Percentiles rank a stretch among this genome's conserved stretches.
These are phyloP conservation scores for Botrylloides violaceus DNA, from an alignment of 23 tunicate species.

Conservation along the genomic window DNA sequence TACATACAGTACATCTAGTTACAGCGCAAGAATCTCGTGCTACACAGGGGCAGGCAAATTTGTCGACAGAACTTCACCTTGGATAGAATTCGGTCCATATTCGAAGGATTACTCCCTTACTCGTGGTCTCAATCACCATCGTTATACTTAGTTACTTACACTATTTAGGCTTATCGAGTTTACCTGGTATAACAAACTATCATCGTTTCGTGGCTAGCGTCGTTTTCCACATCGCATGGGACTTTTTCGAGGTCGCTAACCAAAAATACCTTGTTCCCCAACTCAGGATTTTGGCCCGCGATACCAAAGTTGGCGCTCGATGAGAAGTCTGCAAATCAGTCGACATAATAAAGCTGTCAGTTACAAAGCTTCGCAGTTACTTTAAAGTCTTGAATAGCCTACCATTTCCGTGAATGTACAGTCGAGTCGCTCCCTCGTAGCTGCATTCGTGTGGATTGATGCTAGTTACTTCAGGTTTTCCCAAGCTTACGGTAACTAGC, in stretches of 20 bases:
- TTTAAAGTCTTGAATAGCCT: background rate
- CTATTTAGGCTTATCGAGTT: too few relatives aligned
- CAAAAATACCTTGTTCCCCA: slow-evolving; percentile 25
- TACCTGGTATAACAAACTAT: slow-evolving; percentile 35
- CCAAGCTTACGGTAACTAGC: too few relatives aligned
- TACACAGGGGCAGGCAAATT: too few relatives aligned
- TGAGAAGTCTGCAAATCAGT: slow-evolving; percentile 8
- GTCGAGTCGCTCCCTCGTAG: slow-evolving; percentile 11
- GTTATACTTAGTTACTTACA: too few relatives aligned
- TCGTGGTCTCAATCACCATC: too few relatives aligned
- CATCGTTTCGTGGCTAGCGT: slow-evolving; percentile 27
- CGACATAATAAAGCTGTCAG: background rate
- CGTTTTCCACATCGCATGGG: slow-evolving; percentile 35
- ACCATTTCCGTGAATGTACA: slow-evolving; percentile 16
- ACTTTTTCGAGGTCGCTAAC: slow-evolving; percentile 24
- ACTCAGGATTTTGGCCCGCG: background rate
- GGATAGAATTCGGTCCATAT: too few relatives aligned
- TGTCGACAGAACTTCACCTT: too few relatives aligned
- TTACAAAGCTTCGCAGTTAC: background rate
- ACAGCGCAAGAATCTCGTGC: too few relatives aligned
- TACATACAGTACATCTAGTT: too few relatives aligned
- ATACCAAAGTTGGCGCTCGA: slow-evolving; percentile 13
- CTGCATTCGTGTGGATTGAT: slow-evolving; percentile 15
- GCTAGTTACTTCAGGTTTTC: background rate
- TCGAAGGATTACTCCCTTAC: too few relatives aligned